Conservation (phyloP, 2,797 vertebrate species). For the Amblyopsis hoosieri region DNA sequence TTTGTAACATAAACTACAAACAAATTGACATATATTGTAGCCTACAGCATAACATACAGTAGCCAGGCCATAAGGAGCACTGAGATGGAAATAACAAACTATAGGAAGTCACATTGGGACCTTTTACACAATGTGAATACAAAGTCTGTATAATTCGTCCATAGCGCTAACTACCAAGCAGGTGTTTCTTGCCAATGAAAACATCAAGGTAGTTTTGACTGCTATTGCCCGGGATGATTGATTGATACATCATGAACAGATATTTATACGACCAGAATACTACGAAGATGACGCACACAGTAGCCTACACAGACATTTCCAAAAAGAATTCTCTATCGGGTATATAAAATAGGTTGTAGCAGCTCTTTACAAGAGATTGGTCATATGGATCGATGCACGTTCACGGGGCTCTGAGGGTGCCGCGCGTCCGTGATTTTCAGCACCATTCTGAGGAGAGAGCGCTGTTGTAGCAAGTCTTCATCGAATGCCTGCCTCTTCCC, state of each 20-base stretch:
- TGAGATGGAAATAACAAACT: too few species aligned
- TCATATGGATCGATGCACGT: slow-evolving; percentile 69
- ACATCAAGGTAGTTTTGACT: neutral
- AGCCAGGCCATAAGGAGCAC: too few species aligned
- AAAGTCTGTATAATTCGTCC: neutral
- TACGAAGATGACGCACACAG: too few species aligned
- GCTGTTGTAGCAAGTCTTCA: slow-evolving; percentile 54
- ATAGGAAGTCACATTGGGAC: too few species aligned
- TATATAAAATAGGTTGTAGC: slow-evolving; percentile 51
- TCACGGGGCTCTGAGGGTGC: slow-evolving; percentile 52
- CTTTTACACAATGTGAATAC: neutral
- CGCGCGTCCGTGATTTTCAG: slow-evolving; percentile 67
- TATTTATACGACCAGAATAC: too few species aligned
- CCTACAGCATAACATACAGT: too few species aligned
- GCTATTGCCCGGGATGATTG: neutral
- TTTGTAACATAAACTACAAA: too few species aligned
- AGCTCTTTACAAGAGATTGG: slow-evolving; percentile 71
- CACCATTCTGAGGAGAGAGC: slow-evolving; percentile 44
- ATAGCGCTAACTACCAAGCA: neutral
- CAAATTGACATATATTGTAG: too few species aligned
- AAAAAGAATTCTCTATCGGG: too few species aligned
- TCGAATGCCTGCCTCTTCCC: slow-evolving; percentile 62
- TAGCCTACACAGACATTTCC: too few species aligned
- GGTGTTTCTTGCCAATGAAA: neutral
- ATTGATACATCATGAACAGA: neutral